Base-by-base conservation (phyloP, 2,888 invertebrate genomes). In the Dorcus parallelipipedus region DNA sequence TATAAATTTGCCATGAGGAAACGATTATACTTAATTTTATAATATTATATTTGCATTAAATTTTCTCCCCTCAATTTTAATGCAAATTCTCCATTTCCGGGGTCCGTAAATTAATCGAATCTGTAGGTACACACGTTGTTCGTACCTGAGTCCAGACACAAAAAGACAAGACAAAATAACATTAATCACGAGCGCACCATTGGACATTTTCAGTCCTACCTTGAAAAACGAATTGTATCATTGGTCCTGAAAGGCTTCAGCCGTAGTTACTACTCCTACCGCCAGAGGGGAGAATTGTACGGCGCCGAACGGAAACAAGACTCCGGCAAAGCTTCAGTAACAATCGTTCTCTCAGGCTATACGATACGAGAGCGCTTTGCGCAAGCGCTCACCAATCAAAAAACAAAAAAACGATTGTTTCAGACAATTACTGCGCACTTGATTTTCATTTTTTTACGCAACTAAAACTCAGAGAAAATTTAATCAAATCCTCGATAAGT, bases 151-250 rank as follows among this genome's bases (percentile, higher is more conserved):
- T 26, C 23, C 39, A 38, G 26, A 23, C 38, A 52, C 42, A 59
- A 54, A 41, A 59, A 54, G 49, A 57, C 42, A 59, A 55, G 47
- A 49, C 41, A 49, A 48, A 56, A 55, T 54, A 20, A 10, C 49
- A 38, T 33, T 17, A 54, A 49, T n/a, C 50, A 52, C 52, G 38
- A 54, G 64, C 61, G 63, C 60, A 54, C 64, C 57, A 65, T 65
- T 64, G 66, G 65, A 62, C 59, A 67, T 59, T 61, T 61, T 52
- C 60, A 62, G 58, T 64, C 66, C 66, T 67, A 66, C 65, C 66
- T 61, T 64, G 62, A 60, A 59, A 66, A 62, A 61, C 61, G 60
- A 61, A 62, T 59, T 65, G 63, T 66, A 62, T 64, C 63, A 67
- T 67, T 67, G 67, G 67, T 64, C 64, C 67, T 65, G 49, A 58